Evolutionary conservation across 2,888 invertebrate genomes (phyloP), one percentile per base, ranked within the genome.

Genomic region (Nomada flava): DNA sequence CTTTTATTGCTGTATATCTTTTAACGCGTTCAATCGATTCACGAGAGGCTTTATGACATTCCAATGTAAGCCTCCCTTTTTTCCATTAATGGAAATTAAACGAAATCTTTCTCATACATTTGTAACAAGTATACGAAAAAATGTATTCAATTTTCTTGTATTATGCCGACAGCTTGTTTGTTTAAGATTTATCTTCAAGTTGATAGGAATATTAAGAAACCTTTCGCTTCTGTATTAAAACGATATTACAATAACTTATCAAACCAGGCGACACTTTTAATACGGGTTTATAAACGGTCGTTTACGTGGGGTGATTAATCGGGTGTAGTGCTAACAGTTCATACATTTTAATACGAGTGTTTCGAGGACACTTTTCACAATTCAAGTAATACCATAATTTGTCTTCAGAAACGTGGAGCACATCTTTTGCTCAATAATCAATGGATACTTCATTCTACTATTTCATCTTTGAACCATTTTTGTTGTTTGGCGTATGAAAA

Each of bases 1-100:
- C 73, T 36, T 73, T 26, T 52, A 55, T 15, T 20, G 29, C 13
- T 59, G 36, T 47, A 23, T 63, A n/a, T 57, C 29, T 53, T n/a
- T 69, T 36, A 18, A 50, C 47, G 18, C 20, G 15, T 52, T 2
- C 20, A 42, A 63, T 11, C 23, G 26, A 50, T 59, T 75, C 69
- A 44, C 23, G 20, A 26, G 5, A 29, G 3, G 23, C 42, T 52
- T 42, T 23, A 18, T 23, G 10, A 36, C 15, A n/a, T 50, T 36
- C 15, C n/a, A 50, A 23, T 57, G 13, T 18, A 59, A 52, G 15
- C 15, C 36, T 64, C 20, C 44, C 42, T 18, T 64, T 36, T 53
- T 18, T n/a, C 26, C 18, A n/a, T 44, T 3, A 13, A 50, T 26
- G 23, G 2, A 15, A 47, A n/a, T 29, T 36, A 15, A 47, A 47